These are phyloP conservation scores for Acanthosepion pharaonis DNA, from an alignment of 2,888 invertebrate genomes.

Conservation along the genomic window DNA sequence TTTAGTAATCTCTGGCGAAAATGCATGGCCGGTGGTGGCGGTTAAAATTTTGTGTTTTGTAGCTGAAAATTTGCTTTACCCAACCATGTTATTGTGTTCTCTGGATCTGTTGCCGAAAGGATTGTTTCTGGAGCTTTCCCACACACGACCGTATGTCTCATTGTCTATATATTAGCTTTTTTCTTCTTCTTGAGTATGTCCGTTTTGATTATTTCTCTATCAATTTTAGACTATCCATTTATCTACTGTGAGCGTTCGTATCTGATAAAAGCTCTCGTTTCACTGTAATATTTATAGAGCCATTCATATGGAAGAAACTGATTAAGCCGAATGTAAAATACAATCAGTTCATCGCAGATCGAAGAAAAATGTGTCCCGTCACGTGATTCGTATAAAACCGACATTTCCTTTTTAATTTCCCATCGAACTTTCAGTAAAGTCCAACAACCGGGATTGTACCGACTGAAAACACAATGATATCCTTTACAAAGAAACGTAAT, in stretches of 20 bases:
- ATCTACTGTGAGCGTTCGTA: background rate
- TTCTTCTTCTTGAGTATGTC: no score
- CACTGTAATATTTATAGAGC: background rate
- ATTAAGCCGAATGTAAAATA: background rate
- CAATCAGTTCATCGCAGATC: background rate
- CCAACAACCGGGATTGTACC: background rate
- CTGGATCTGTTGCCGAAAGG: no score
- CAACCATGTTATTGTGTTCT: no score
- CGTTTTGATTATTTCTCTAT: no score
- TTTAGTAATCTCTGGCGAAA: no score
- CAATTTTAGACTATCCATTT: background rate
- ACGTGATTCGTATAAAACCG: background rate
- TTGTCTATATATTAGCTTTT: no score
- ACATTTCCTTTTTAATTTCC: background rate
- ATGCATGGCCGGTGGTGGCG: no score
- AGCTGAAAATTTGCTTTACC: no score
- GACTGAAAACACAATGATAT: background rate
- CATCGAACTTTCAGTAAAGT: background rate
- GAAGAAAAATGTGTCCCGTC: background rate
- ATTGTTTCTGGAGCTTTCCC: no score
- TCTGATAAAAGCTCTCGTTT: background rate
- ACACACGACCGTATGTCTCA: no score
- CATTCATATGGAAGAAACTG: background rate
- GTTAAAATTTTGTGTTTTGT: no score
- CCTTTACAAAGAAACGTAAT: background rate